These are phyloP conservation scores for Drosophila tanythrix DNA, from an alignment of 2,888 invertebrate species.

Conservation along the genomic window DNA sequence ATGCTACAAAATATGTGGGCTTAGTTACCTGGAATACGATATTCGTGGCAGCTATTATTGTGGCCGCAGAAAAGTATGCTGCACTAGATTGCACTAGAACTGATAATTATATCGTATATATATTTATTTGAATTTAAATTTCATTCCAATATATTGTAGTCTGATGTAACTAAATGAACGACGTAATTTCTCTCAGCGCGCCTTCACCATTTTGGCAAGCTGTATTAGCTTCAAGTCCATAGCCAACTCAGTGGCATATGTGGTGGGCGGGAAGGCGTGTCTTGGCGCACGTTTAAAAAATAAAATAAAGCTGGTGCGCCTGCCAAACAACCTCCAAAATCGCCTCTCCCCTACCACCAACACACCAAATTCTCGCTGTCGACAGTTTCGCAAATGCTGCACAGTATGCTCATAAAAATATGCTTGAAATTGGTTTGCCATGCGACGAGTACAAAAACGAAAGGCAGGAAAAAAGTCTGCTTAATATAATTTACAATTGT, in stretches of 20 bases:
- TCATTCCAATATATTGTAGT: neutral
- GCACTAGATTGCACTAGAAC: neutral
- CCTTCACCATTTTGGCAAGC: constrained; percentile 46
- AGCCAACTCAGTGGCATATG: constrained; percentile 31
- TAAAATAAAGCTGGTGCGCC: constrained; percentile 77
- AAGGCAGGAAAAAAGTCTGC: constrained; percentile 27
- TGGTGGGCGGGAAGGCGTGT: constrained; percentile 46
- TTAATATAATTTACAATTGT: too few relatives aligned
- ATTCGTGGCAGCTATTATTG: neutral
- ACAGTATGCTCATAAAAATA: constrained; percentile 76
- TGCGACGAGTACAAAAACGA: constrained; percentile 42
- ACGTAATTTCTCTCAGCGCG: constrained; percentile 31
- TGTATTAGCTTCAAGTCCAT: constrained; percentile 67
- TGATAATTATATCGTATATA: neutral
- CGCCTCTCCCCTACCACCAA: neutral
- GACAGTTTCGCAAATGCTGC: constrained; percentile 41
- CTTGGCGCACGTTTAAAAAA: constrained; percentile 69
- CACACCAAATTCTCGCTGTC: constrained; percentile 18
- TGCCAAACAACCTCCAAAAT: constrained; percentile 39
- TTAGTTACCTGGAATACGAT: neutral
- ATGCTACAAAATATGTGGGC: neutral
- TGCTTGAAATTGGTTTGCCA: constrained; percentile 74
- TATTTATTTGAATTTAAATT: neutral
- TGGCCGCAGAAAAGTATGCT: neutral
- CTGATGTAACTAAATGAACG: neutral